Evolutionary conservation across 2,797 vertebrate genomes (phyloP), one percentile per base, ranked within the genome.

Genomic region (Halcyon smyrnensis): DNA sequence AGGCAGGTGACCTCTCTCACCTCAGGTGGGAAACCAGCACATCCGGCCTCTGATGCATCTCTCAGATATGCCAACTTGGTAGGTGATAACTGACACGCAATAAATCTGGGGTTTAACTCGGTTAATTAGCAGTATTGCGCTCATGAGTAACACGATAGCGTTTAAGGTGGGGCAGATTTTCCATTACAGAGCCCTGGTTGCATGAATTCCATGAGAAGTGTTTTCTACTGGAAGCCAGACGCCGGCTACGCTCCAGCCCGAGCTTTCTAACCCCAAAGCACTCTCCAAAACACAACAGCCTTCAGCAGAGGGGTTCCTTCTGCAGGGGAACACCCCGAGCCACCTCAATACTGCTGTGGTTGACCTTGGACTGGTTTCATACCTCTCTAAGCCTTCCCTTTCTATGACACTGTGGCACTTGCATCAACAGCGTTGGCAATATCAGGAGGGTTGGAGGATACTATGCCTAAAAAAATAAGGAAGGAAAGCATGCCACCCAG

Each of bases 81-180:
- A 70, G 96, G 92, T 12, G 93, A 83, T 45, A 79, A 96, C 62
- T 90, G 90, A 95, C 93, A 32, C 64, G 85, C 96, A 97, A 87
- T 96, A 94, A 97, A 96, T 91, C 95, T 96, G 90, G 96, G 64
- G 60, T 87, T 97, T 95, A 97, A 56, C 84, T 16, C 85, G 5
- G 84, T 37, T 97, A 97, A 98, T 98, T 97, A 98, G 60, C 94
- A 78, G 81, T 73, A 15, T 78, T 59, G 91, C 92, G 74, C 39
- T 85, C 84, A 28, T 97, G 97, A 98, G 97, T 97, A 97, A 98
- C 96, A 95, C 69, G 68, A 89, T 86, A 80, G 96, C 92, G 75
- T 93, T 87, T 88, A 79, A 97, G 98, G 98, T 41, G 97, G 84
- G 97, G 98, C 94, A 50, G 30, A 43, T 77, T 96, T 98, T 95